Base-by-base conservation (phyloP, 2,113 vertebrate genomes). In the human region DNA sequence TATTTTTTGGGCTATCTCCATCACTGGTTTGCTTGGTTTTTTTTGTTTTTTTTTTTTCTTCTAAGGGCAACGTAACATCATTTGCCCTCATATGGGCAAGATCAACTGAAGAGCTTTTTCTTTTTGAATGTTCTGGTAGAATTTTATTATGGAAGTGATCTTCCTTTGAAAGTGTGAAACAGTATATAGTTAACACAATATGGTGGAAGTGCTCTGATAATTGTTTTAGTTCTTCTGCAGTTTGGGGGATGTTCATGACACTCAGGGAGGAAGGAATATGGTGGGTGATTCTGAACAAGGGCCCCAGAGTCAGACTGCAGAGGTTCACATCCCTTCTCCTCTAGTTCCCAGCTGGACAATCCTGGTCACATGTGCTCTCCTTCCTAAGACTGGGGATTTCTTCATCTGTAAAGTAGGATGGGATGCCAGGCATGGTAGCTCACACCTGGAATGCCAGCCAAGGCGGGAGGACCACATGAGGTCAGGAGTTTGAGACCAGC, bases 121-220 rank as follows among this genome's bases (percentile, higher is more conserved):
- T 43, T 50, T 87, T 43, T 83, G 40, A 93, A 61, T 45, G 10
- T 5, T 66, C 75, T 87, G 70, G 40, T 32, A n/a, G 5, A 25
- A 38, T 79, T 82, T 85, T 14, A 45, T 50, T 27, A 80, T 35
- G 13, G 2, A 2, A 4, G 1, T 72, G 72, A 66, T 45, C 35
- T 88, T 48, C 82, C 97, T 82, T 86, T 82, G 50, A 79, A 79
- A 79, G 40, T 86, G 66, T 48, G 80, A 83, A 94, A 82, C 50
- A 48, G 27, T 80, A 59, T 18, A 48, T 64, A n/a, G 30, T 72
- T 89, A 92, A 89, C 66, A 68, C 13, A 32, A 82, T n/a, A 25
- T 68, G 48, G 40, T 76, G 14, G 80, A 79, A 75, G 40, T 38
- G 83, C 61, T 70, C 57, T 61, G 76, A 68, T 78, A 45, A 48